A percentile compares a stretch with the other conserved stretches of the same genome.
Conservation (phyloP, 2,888 invertebrate genomes). For the Malacosoma neustria region DNA sequence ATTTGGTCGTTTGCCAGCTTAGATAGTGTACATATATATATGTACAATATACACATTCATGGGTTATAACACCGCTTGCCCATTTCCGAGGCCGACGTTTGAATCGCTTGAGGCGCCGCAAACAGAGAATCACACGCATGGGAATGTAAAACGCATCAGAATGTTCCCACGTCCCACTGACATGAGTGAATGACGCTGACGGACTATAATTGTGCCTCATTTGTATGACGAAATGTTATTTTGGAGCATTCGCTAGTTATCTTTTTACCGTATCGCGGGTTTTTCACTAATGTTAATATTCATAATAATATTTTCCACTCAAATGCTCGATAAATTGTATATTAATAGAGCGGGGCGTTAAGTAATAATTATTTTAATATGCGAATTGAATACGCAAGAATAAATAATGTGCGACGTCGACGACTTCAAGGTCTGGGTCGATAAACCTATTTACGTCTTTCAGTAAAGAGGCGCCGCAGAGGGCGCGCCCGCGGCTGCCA, state of each 20-base stretch:
- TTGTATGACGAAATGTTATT: not conserved
- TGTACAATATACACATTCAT: too few species aligned
- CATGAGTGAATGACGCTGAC: constrained; percentile 6
- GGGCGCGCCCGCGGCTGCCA: not conserved
- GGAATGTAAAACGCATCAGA: constrained; percentile 28
- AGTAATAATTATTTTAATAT: constrained; percentile 30
- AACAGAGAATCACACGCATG: constrained; percentile 20
- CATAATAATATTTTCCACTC: too few species aligned
- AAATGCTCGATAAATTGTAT: constrained; percentile 1
- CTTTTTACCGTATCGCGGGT: too few species aligned
- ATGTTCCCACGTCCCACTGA: constrained; percentile 44
- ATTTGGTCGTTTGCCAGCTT: too few species aligned
- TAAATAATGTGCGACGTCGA: constrained; percentile 44
- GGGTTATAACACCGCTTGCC: not conserved
- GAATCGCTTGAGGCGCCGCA: not conserved
- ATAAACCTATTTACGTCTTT: constrained; percentile 62
- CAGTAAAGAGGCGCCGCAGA: constrained; percentile 32
- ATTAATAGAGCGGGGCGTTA: constrained; percentile 14
- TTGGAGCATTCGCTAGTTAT: not conserved
- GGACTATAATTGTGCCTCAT: constrained; percentile 1
- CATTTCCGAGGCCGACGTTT: not conserved
- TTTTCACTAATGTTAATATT: not conserved
- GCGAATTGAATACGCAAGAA: constrained; percentile 23
- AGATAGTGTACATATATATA: too few species aligned
- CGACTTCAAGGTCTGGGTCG: constrained; percentile 63